Base-by-base conservation (phyloP, 2,797 vertebrate species). In the Chaetodon trifasciatus region DNA sequence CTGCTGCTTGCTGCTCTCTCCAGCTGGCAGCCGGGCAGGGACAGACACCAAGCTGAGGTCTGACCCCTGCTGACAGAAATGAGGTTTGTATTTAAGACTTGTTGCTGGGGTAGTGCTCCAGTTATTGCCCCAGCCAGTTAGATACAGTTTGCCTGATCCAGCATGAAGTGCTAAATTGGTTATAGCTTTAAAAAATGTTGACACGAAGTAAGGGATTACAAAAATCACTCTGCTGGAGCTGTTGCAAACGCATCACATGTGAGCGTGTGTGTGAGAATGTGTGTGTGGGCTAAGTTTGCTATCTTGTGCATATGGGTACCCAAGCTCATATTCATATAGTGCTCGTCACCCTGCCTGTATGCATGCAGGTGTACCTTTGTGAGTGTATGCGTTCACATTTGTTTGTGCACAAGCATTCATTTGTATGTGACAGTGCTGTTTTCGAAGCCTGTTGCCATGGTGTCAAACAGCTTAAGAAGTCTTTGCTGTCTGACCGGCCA, bases 21-120 rank as follows among this genome's bases (percentile, higher is more conserved):
- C 79, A 87, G 83, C 82, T 72, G 73, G 79, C 79, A 86, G 78
- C 68, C 69, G 0, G 57, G 67, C 83, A 44, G 70, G 67, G 76
- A 79, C 75, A 70, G 85, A 85, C 90, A 84, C 85, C 87, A 84
- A 84, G 92, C 91, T 88, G 89, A 92, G 91, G 88, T 79, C 92
- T 94, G 93, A 94, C 93, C 93, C 92, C 93, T 94, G 91, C 90
- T 94, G 93, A 92, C 91, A 88, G 90, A 92, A 92, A 87, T 50
- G 47, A 87, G 86, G 70, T 79, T 79, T 91, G 87, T 91, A 83
- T 85, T 71, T 81, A 81, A 86, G 82, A 89, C 70, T 76, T 89
- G 84, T 88, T 90, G 79, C 86, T 81, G 62, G 71, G 74, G 68
- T 70, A 4, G 53, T 86, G 71, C 80, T 53, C 77, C 85, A 60